Evolutionary conservation across 2,797 vertebrate genomes (phyloP), one percentile per base, ranked within the genome.

Genomic region (Neostethus bicornis): DNA sequence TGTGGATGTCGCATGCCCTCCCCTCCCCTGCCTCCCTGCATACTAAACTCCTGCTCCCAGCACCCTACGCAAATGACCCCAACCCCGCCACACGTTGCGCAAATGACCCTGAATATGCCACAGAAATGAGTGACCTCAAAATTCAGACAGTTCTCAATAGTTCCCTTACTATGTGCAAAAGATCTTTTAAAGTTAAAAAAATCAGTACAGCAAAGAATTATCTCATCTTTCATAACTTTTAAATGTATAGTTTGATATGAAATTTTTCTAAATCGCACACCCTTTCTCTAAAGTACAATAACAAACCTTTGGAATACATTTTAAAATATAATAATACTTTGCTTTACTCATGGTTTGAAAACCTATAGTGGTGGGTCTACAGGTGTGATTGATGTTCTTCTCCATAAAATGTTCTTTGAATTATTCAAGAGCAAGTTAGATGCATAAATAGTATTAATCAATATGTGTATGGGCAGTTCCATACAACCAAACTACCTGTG

Each of bases 391-490:
- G 86, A 90, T 90, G 81, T 47, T 57, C 61, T 67, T 24, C 79
- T 80, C 75, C 75, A 84, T 88, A 86, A 91, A 89, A 79, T 77
- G 61, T 68, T 53, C 53, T 80, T 72, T 89, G 83, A 91, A 91
- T 92, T 87, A 92, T 91, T 91, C 83, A 91, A 53, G 72, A 85
- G 79, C 64, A 61, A 73, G 85, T 89, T 81, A 85, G 77, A 78
- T 85, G 79, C 83, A 88, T 90, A 90, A 89, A 90, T 82, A 78
- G 72, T 65, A 82, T 77, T 74, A 90, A 91, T 91, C 88, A 87
- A 90, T 90, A 87, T 46, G 35, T 63, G 38, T 78, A 87, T 81
- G 65, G 77, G 72, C 72, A 72, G 64, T 85, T 82, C 79, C 57
- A 73, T 66, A 62, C 61, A 47, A 61, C 63, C 67, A 72, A 79